These are phyloP conservation scores for Prinia subflava DNA, from an alignment of 2,113 vertebrate species.

Conservation along the genomic window DNA sequence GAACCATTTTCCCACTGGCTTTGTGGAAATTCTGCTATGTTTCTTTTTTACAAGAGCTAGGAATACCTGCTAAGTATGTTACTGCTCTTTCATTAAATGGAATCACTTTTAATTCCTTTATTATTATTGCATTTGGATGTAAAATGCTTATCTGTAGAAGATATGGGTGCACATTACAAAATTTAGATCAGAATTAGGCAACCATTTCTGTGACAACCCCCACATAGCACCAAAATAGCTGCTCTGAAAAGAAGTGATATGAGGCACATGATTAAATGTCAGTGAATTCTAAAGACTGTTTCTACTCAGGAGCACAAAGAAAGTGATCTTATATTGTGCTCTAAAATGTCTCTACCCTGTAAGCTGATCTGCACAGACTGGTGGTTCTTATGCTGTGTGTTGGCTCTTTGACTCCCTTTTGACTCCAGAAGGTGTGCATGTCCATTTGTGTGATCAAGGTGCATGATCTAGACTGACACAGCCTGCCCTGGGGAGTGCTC, in stretches of 20 bases:
- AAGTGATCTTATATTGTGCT: slow-evolving; percentile 45
- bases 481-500: not conserved
- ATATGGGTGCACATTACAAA: slow-evolving; percentile 32
- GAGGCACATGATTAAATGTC: slow-evolving; percentile 67
- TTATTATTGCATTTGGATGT: not conserved
- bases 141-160: slow-evolving; percentile 10
- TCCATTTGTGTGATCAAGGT: not conserved
- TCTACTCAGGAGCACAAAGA: slow-evolving; percentile 54
- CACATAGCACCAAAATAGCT: slow-evolving; percentile 57
- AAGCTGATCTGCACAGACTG: not conserved
- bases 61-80: not conserved
- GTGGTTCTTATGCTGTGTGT: not conserved
- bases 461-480: not conserved
- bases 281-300: slow-evolving; percentile 62
- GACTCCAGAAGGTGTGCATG: not conserved
- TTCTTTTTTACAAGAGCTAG: not conserved
- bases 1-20: not conserved
- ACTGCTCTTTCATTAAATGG: not conserved
- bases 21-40: not conserved
- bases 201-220: slow-evolving; percentile 47
- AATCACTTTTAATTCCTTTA: not conserved
- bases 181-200: slow-evolving; percentile 56
- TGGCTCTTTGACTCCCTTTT: not conserved
- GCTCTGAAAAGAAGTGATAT: slow-evolving; percentile 53
- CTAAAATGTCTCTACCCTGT: slow-evolving; percentile 13